A percentile compares a stretch with the other conserved stretches of the same genome.
These are phyloP conservation scores for Saturnia japonica DNA, from an alignment of 2,888 invertebrate genomes.

Conservation along the genomic window DNA sequence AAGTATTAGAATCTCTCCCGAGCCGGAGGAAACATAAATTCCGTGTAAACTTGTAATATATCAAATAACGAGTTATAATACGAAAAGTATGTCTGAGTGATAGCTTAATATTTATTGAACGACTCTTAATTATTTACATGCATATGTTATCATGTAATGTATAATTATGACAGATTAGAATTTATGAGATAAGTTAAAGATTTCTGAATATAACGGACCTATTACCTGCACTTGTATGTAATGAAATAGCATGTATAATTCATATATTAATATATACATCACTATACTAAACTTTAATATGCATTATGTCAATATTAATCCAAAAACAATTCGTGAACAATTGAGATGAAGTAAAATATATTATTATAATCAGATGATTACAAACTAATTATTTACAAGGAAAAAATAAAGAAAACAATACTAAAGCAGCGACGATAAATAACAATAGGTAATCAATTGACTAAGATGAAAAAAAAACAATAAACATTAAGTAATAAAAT, in stretches of 20 bases:
- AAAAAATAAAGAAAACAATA: not conserved
- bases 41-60: slow-evolving; percentile 4
- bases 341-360: not conserved
- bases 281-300: not conserved
- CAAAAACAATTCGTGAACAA: not conserved
- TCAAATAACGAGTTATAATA: not conserved
- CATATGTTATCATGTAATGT: not conserved
- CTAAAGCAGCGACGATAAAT: not conserved
- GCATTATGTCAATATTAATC: not conserved
- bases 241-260: no score
- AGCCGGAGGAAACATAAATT: not conserved
- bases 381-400: not conserved
- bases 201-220: not conserved
- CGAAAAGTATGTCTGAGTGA: not conserved
- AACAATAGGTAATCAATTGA: not conserved
- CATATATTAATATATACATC: not conserved
- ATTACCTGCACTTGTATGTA: no score
- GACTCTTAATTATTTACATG: not conserved
- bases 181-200: not conserved
- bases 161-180: not conserved
- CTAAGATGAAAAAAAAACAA: not conserved
- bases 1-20: slow-evolving; percentile 2
- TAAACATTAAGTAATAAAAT: slow-evolving; percentile 2
- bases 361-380: not conserved
- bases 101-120: not conserved